Base-by-base conservation (phyloP, 2,888 invertebrate species). In the Phengaris arion region DNA sequence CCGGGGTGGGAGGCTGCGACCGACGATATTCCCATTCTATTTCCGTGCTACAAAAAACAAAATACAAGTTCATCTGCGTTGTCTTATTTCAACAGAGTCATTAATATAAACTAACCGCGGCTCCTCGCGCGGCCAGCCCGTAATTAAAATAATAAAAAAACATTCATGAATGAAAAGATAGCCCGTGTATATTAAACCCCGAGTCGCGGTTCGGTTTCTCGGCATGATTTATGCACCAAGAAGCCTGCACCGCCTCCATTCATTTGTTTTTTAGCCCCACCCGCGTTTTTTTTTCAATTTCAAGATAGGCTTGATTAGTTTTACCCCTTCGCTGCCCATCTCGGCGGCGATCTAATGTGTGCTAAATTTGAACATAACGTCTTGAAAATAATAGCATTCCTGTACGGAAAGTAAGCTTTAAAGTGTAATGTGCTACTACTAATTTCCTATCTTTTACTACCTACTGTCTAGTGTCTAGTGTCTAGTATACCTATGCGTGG, bases 171-270 rank as follows among this genome's bases (percentile, higher is more conserved):
- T 92, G 92, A 87, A 75, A 70, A 70, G 80, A 81, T 85, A 87
- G 87, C 88, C 88, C 89, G 89, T 91, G 92, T 92, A 90, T 93
- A 93, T 93, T 93, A 93, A 92, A 90, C 87, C 89, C 89, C 85
- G 84, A 85, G 85, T 86, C 86, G 85, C 85, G 82, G 86, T 87
- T 88, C 84, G 82, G 86, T 85, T 22, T 85, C 86, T 89, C 84
- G 86, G 83, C 81, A 87, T 93, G 92, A 93, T 93, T 93, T 93
- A 93, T 92, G 89, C 84, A 80, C 82, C 81, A 81, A 82, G 84
- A 88, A 87, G 88, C 87, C 84, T 85, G 82, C 83, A 82, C 88
- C 90, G 87, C 88, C 88, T 88, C 85, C 92, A 91, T 92, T 91
- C 92, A 92, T 92, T 92, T 91, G 90, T 91, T 92, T 91, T 91